Conservation (phyloP, 2,797 vertebrate genomes). For the Mareca strepera region DNA sequence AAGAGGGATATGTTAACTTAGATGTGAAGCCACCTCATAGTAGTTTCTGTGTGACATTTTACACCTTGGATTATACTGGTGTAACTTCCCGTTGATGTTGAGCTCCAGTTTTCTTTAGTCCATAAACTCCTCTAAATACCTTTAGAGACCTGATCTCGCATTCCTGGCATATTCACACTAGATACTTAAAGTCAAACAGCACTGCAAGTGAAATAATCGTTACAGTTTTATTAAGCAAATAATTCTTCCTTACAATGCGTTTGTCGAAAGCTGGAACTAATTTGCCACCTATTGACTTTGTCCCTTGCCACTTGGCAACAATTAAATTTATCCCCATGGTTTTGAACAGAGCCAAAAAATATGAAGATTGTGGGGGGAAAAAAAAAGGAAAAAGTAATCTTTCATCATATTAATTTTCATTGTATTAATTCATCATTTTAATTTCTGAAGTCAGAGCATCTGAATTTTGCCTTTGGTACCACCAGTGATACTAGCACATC, state of each 20-base stretch:
- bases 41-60: conserved; percentile 41
- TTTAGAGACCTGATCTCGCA: conserved; percentile 33
- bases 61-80: conserved; percentile 30
- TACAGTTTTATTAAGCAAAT: conserved; percentile 48
- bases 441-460: conserved; percentile 9
- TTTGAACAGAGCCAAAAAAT: conserved; percentile 57
- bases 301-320: conserved; percentile 46
- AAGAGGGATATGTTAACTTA: background rate
- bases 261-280: conserved; percentile 56
- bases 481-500: background rate
- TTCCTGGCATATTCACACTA: conserved; percentile 27
- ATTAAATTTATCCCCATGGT: conserved; percentile 25
- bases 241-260: conserved; percentile 28
- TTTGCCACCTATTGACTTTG: conserved; percentile 33
- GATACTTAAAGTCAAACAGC: conserved; percentile 14
- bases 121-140: background rate
- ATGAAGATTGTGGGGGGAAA: background rate
- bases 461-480: conserved; percentile 6
- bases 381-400: background rate
- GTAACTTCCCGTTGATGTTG: background rate
- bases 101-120: conserved; percentile 13
- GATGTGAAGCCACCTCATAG: background rate
- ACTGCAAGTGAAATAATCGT: conserved; percentile 22
- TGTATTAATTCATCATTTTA: background rate
- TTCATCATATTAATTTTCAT: background rate